Conservation (phyloP, 2,797 vertebrate species). For the Scarus forsteni region DNA sequence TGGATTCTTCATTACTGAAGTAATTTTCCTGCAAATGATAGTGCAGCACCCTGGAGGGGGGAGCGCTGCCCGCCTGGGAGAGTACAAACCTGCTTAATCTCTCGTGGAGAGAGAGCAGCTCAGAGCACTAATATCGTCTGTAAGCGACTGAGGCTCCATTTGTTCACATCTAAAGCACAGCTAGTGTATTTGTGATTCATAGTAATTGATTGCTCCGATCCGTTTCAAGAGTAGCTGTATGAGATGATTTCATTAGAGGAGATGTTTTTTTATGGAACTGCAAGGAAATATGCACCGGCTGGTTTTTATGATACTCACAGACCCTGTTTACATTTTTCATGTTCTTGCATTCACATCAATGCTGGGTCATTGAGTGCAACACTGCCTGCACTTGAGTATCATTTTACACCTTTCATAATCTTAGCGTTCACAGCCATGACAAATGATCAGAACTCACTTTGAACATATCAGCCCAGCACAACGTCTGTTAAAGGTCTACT, state of each 20-base stretch:
- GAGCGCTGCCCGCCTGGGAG: conserved; percentile 74
- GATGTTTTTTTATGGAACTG: conserved; percentile 42
- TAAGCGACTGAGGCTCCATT: conserved; percentile 74
- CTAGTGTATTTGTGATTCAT: conserved; percentile 72
- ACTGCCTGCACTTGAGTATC: too few species aligned
- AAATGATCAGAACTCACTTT: too few species aligned
- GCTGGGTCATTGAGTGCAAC: too few species aligned
- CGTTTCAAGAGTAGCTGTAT: conserved; percentile 49
- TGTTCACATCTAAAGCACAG: conserved; percentile 74
- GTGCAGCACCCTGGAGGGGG: conserved; percentile 82
- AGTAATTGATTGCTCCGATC: conserved; percentile 77
- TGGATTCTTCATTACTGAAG: conserved; percentile 90
- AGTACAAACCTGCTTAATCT: conserved; percentile 87
- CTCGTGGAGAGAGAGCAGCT: conserved; percentile 78
- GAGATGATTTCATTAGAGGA: conserved; percentile 63
- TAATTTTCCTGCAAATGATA: conserved; percentile 90
- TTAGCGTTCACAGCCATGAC: too few species aligned
- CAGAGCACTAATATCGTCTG: conserved; percentile 81
- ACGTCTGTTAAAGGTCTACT: too few species aligned
- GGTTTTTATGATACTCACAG: not conserved
- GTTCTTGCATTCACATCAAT: too few species aligned
- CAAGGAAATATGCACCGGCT: conserved; percentile 21
- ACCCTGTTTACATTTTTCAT: too few species aligned
- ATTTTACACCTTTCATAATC: too few species aligned
- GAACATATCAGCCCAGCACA: too few species aligned